A percentile compares a stretch with the other conserved stretches of the same genome.
phyloP scores from a whole-genome alignment of 92 coral and sea anemone genomes.

The Isaurus tuberculatus region DNA sequence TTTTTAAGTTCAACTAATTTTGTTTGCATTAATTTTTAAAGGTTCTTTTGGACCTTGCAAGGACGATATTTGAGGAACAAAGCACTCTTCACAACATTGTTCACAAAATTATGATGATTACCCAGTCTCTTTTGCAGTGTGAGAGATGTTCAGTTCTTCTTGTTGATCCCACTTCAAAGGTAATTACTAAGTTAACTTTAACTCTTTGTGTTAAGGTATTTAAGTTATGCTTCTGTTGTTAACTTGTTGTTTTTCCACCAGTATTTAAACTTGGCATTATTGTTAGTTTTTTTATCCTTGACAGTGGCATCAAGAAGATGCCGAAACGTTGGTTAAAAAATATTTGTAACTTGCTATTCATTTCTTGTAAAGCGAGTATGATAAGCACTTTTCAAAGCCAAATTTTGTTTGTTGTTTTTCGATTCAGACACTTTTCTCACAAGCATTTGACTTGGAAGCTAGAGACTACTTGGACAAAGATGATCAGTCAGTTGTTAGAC shows the following conservation, averaged over 20 bases:
- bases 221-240: too few species aligned
- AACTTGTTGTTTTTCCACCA: too few species aligned
- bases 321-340: too few species aligned
- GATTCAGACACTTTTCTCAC: constrained; percentile 87
- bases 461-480: constrained; percentile 89
- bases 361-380: too few species aligned
- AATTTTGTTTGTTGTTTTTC: not conserved
- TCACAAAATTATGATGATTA: constrained; percentile 99
- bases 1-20: too few species aligned
- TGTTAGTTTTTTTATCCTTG: too few species aligned
- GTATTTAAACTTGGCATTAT: too few species aligned
- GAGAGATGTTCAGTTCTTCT: constrained; percentile 97
- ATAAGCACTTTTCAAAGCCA: too few species aligned
- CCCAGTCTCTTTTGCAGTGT: constrained; percentile 96
- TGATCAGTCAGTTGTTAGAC: constrained; percentile 88
- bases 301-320: too few species aligned
- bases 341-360: too few species aligned
- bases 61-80: constrained; percentile 98
- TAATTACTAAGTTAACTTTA: too few species aligned
- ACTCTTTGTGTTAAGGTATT: too few species aligned
- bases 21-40: constrained; percentile 30
- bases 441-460: constrained; percentile 97
- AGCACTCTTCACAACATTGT: constrained; percentile 96
- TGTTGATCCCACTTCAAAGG: constrained; percentile 98
- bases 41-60: constrained; percentile 98